These are phyloP conservation scores for Merluccius polli DNA, from an alignment of 2,797 vertebrate species.

Conservation along the genomic window DNA sequence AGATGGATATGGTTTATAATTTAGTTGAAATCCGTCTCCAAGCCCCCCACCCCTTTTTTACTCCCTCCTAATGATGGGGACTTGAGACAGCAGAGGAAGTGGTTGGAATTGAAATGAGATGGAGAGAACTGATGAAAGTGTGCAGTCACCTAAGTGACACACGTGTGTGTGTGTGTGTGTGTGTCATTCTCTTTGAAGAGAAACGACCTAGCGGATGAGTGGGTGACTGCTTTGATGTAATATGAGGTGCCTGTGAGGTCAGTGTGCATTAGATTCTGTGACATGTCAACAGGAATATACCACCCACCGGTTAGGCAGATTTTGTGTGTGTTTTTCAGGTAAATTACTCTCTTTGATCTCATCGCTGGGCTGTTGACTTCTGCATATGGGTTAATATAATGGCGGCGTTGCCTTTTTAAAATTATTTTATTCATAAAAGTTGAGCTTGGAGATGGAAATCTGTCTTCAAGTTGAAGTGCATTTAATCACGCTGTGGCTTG, in stretches of 20 bases:
- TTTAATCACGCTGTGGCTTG: not conserved
- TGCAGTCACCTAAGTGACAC: not conserved
- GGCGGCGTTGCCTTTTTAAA: not conserved
- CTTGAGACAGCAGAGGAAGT: not conserved
- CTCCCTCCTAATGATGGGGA: not conserved
- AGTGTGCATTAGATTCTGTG: not conserved
- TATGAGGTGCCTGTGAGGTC: conserved; percentile 1
- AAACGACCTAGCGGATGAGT: not conserved
- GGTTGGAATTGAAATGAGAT: not conserved
- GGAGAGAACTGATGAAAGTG: not conserved
- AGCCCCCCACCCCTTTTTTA: not conserved
- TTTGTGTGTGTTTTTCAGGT: not conserved
- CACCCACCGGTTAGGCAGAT: not conserved
- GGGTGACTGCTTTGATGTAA: conserved; percentile 1
- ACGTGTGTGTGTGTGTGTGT: too few relatives aligned
- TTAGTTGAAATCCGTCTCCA: not conserved
- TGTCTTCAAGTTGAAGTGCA: not conserved
- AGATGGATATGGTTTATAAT: not conserved
- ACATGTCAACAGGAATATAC: not conserved
- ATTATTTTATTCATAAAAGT: not conserved
- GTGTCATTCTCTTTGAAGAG: not conserved
- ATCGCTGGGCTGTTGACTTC: not conserved
- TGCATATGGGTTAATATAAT: not conserved
- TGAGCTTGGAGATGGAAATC: not conserved
- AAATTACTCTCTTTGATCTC: not conserved